Evolutionary conservation across 2,113 vertebrate genomes (phyloP).

Genomic region (human (Homo sapiens)): DNA sequence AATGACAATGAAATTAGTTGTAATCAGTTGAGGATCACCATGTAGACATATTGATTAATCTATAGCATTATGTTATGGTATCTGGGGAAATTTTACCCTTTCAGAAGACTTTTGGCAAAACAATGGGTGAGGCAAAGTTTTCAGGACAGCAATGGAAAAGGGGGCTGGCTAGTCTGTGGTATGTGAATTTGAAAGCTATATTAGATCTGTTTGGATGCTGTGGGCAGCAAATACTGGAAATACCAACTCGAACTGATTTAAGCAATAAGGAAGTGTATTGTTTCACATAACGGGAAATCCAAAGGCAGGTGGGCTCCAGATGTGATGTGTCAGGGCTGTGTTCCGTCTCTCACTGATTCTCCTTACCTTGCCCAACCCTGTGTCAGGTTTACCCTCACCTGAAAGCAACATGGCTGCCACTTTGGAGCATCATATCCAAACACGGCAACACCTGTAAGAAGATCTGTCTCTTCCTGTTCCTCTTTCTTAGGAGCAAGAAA

Average conservation of each 20-base stretch:
- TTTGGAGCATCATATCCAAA: neutral
- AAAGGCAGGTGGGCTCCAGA: constrained; percentile 5
- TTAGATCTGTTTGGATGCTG: neutral
- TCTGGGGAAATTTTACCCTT: neutral
- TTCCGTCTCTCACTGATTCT: neutral
- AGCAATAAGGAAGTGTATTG: constrained; percentile 41
- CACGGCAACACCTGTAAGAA: neutral
- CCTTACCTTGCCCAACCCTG: neutral
- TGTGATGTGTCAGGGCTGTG: neutral
- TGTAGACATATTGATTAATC: neutral
- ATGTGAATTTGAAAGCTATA: neutral
- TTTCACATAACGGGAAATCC: constrained; percentile 17
- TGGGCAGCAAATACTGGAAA: neutral
- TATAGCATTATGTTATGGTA: neutral
- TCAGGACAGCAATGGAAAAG: neutral
- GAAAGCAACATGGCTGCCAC: neutral
- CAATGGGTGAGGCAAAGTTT: neutral
- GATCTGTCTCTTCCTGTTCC: neutral
- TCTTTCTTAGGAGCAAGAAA: neutral
- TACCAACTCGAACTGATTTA: constrained; percentile 1
- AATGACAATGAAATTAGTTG: neutral
- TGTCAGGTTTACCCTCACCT: neutral
- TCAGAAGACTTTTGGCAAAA: neutral
- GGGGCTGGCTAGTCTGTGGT: neutral
- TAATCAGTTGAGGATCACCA: neutral